phyloP scores from a whole-genome alignment of 2,113 vertebrate genomes.

The Hippoglossus stenolepis region DNA sequence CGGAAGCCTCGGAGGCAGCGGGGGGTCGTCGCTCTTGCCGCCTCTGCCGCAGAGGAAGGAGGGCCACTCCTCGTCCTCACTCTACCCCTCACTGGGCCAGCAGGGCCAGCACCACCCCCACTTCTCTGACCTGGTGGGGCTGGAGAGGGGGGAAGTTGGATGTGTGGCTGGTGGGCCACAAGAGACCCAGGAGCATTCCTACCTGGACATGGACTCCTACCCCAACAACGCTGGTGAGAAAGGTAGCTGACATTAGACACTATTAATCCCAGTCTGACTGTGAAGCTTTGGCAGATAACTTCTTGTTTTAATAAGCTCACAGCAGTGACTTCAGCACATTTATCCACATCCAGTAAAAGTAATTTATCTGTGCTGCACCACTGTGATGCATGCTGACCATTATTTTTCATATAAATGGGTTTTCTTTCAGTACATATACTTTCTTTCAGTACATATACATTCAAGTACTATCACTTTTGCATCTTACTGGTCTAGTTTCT shows the following conservation, averaged over 20 bases:
- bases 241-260: background rate
- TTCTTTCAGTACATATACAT: conserved; percentile 7
- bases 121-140: conserved; percentile 88
- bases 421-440: conserved; percentile 13
- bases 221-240: conserved; percentile 85
- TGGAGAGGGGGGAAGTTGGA: conserved; percentile 81
- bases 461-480: conserved; percentile 30
- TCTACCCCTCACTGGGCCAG: conserved; percentile 83
- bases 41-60: conserved; percentile 82
- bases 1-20: conserved; percentile 77
- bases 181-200: conserved; percentile 90
- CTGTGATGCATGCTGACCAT: conserved; percentile 37
- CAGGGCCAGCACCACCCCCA: conserved; percentile 86
- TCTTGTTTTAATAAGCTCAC: conserved; percentile 39
- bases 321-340: conserved; percentile 19
- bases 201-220: conserved; percentile 93
- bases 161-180: conserved; percentile 76
- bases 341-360: conserved; percentile 25
- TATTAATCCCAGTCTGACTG: background rate
- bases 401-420: conserved; percentile 27
- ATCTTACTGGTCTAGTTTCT: background rate
- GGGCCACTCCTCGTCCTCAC: conserved; percentile 81
- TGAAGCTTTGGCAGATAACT: background rate
- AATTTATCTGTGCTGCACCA: conserved; percentile 26
- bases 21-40: conserved; percentile 80